Percentiles rank a stretch among this genome's conserved stretches.
Conservation (phyloP, 2,888 invertebrate genomes). For the Priocnemis perturbator region DNA sequence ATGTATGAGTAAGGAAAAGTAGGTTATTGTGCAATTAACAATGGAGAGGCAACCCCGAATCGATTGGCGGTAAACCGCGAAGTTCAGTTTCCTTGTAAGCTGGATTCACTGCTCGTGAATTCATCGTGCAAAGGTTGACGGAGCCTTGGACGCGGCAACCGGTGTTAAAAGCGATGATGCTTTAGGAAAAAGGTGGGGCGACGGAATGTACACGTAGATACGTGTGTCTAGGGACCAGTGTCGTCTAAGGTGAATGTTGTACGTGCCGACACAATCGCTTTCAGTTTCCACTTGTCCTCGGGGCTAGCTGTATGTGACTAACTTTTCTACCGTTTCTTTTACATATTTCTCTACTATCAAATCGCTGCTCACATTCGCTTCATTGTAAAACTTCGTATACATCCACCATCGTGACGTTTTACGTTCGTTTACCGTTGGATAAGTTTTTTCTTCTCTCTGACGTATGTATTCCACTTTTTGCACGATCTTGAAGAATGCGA, state of each 20-base stretch:
- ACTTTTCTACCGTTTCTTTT: not conserved
- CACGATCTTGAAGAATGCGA: too few relatives aligned
- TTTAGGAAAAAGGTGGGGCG: conserved; percentile 33
- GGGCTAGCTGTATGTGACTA: not conserved
- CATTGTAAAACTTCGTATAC: too few relatives aligned
- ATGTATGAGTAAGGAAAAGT: too few relatives aligned
- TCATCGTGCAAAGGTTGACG: conserved; percentile 6
- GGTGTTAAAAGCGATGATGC: conserved; percentile 11
- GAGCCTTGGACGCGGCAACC: conserved; percentile 30
- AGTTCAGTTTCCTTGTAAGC: too few relatives aligned
- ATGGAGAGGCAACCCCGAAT: too few relatives aligned
- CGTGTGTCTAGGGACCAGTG: conserved; percentile 5
- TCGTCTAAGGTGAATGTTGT: conserved; percentile 41
- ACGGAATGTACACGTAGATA: conserved; percentile 29
- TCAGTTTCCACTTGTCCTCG: conserved; percentile 44
- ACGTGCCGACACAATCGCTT: conserved; percentile 30
- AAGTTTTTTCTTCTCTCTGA: too few relatives aligned
- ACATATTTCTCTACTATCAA: not conserved
- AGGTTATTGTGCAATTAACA: too few relatives aligned
- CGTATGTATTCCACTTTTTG: too few relatives aligned
- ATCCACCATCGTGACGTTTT: not conserved
- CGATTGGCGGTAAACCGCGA: not conserved
- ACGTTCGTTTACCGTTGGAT: too few relatives aligned
- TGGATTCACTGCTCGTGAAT: too few relatives aligned
- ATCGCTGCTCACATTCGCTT: not conserved